Percentiles rank a stretch among this genome's conserved stretches.
Conservation (phyloP, 2,113 vertebrate genomes). For the Vidua chalybeata region DNA sequence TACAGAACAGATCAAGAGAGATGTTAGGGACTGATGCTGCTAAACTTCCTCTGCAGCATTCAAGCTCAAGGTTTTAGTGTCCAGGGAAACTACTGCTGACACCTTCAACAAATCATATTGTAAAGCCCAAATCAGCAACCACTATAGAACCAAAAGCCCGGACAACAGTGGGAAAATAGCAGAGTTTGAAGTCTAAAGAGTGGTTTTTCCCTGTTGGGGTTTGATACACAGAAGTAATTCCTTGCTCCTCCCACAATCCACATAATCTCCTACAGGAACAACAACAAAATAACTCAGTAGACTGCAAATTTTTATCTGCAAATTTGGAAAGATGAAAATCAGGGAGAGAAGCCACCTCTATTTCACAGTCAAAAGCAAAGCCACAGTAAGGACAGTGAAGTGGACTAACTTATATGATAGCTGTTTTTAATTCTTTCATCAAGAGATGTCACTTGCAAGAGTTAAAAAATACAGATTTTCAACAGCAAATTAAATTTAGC, state of each 20-base stretch:
- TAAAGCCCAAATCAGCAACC: background rate
- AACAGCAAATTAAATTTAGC: background rate
- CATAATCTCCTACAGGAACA: constrained; percentile 3
- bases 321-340: background rate
- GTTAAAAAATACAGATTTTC: background rate
- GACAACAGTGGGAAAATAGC: background rate
- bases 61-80: background rate
- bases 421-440: background rate
- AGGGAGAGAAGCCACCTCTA: background rate
- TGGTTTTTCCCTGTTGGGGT: background rate
- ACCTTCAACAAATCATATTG: background rate
- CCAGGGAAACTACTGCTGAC: background rate
- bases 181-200: background rate
- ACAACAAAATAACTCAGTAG: background rate
- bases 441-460: background rate
- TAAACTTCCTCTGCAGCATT: background rate
- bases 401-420: background rate
- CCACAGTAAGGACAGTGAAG: background rate
- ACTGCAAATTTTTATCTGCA: background rate
- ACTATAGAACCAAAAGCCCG: background rate
- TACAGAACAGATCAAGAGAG: background rate
- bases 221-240: background rate
- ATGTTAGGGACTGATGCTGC: background rate
- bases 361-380: background rate
- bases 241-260: background rate